phyloP scores from a whole-genome alignment of 2,797 vertebrate genomes.

The Bradypodion ventrale region DNA sequence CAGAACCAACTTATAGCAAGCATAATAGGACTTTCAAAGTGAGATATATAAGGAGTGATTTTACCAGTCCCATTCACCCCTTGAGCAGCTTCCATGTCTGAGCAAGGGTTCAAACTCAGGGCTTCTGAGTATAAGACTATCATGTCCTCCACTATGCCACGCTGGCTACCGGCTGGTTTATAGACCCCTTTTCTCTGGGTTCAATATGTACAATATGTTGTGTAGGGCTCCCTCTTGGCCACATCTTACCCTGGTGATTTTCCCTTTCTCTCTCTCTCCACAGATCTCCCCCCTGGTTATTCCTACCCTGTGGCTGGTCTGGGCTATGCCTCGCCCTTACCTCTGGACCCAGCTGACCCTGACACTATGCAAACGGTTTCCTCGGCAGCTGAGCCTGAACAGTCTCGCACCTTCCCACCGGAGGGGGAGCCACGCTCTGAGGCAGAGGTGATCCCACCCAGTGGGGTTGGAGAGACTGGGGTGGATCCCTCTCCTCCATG shows the following conservation, averaged over 20 bases:
- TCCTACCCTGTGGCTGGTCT: constrained; percentile 79
- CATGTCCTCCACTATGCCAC: too few relatives aligned
- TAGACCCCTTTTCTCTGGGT: too few relatives aligned
- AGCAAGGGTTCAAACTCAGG: too few relatives aligned
- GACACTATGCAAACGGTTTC: constrained; percentile 84
- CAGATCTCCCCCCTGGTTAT: constrained; percentile 89
- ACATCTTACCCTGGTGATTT: constrained; percentile 52
- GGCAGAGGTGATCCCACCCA: constrained; percentile 44
- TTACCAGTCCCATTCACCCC: too few relatives aligned
- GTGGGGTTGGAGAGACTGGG: constrained; percentile 15
- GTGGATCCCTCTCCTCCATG: not conserved
- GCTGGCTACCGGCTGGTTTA: too few relatives aligned
- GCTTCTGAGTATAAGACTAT: too few relatives aligned
- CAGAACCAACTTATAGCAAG: too few relatives aligned
- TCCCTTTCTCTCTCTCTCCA: constrained; percentile 1
- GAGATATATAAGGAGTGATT: too few relatives aligned
- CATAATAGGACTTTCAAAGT: too few relatives aligned
- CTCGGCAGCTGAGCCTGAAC: constrained; percentile 82
- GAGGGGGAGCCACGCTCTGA: constrained; percentile 76
- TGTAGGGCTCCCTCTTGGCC: constrained; percentile 17
- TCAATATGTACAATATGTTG: not conserved
- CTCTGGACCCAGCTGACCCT: constrained; percentile 82
- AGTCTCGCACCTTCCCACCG: constrained; percentile 79
- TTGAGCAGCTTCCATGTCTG: too few relatives aligned
- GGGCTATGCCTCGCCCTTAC: constrained; percentile 82